A percentile compares a stretch with the other conserved stretches of the same genome.
Evolutionary conservation across 2,113 vertebrate genomes (phyloP).

Genomic region (Myiopsitta monachus): DNA sequence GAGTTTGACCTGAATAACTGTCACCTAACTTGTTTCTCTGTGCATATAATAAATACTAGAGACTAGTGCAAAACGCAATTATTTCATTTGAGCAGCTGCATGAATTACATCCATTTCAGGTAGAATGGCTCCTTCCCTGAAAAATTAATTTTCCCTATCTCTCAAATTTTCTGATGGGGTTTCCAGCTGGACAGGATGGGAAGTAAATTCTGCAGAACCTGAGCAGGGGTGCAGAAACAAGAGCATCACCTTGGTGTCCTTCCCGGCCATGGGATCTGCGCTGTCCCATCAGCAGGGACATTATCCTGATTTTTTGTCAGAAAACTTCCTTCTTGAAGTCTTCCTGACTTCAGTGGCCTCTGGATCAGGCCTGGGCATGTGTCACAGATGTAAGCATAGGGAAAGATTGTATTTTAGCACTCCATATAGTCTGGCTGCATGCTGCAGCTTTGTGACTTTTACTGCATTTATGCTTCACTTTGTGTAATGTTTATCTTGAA

Average conservation of each 20-base stretch:
- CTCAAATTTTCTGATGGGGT: neutral
- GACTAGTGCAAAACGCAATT: neutral
- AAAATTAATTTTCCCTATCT: neutral
- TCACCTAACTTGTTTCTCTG: neutral
- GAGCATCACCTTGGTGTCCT: neutral
- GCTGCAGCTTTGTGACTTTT: neutral
- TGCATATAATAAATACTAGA: neutral
- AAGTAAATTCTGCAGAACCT: neutral
- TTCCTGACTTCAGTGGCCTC: neutral
- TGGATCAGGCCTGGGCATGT: neutral
- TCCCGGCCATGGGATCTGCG: neutral
- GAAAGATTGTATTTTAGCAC: neutral
- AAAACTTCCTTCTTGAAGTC: neutral
- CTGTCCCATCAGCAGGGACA: fast-evolving
- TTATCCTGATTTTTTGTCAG: neutral
- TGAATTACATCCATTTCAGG: neutral
- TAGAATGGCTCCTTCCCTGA: neutral
- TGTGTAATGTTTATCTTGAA: neutral
- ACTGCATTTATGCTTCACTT: neutral
- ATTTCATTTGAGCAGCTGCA: neutral
- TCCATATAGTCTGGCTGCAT: neutral
- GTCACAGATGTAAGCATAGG: fast-evolving
- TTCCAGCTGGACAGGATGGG: neutral
- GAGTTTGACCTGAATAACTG: neutral
- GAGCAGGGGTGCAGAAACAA: neutral